A percentile compares a stretch with the other conserved stretches of the same genome.
Evolutionary conservation across 2,113 vertebrate species (phyloP).

Genomic region (Zosterops pallidus): DNA sequence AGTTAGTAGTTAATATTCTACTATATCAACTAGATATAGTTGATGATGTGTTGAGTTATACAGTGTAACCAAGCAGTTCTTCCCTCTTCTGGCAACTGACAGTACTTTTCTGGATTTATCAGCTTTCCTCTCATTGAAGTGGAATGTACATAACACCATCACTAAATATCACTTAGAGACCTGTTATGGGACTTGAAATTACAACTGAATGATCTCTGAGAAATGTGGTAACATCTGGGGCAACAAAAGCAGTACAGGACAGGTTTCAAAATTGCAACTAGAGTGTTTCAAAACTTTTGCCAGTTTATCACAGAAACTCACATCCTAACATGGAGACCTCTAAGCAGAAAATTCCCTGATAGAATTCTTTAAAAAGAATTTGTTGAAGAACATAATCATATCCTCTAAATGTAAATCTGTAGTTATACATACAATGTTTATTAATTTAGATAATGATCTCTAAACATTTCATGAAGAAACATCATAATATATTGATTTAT

Average conservation of each 20-base stretch:
- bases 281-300: neutral
- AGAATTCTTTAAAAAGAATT: neutral
- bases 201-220: neutral
- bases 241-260: neutral
- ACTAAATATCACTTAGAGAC: neutral
- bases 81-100: neutral
- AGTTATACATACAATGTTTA: neutral
- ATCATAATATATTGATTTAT: neutral
- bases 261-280: neutral
- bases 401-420: neutral
- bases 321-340: neutral
- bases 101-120: neutral
- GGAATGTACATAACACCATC: neutral
- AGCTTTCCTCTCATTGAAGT: neutral
- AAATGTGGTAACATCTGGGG: neutral
- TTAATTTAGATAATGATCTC: neutral
- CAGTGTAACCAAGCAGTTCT: neutral
- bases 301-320: neutral
- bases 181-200: neutral
- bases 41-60: neutral
- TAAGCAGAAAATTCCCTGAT: neutral
- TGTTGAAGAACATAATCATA: neutral
- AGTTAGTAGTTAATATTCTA: neutral
- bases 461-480: constrained; percentile 8
- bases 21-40: neutral